Base-by-base conservation (phyloP, 2,797 vertebrate species). In the Hemitrygon akajei region DNA sequence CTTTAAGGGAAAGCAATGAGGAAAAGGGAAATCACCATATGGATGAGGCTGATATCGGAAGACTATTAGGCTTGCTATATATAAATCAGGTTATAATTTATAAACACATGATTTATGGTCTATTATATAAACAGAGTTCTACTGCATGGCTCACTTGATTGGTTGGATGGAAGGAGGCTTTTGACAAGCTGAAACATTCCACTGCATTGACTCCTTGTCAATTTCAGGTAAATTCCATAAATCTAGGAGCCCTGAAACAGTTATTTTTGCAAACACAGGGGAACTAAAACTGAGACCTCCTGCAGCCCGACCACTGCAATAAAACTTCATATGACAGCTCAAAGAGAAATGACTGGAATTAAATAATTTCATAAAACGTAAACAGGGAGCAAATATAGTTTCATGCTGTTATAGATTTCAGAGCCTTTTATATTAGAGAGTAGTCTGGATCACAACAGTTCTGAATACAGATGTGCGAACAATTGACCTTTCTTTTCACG, bases 301-400 rank as follows among this genome's bases (percentile, higher is more conserved):
- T 60, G 56, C 58, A 16, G 11, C 27, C 82, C 12, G 82, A 86
- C n/a, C 60, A 56, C 56, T 86, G 56, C 82, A 86, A 86, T 86
- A 86, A 86, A 86, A 86, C 82, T 60, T 60, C 82, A 86, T 30
- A 18, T 86, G 82, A 86, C 56, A 60, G 27, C 58, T 86, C 82
- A n/a, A 22, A 56, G 82, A 86, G 27, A 60, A 86, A 86, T 16
- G 82, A 86, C 56, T 86, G 12, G 82, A n/a, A 86, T 60, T 40
- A 40, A 80, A 86, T 86, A 86, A 86, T 86, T 86, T 86, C 82
- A 86, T 86, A 86, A 86, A 30, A 86, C n/a, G 27, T 86, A 86
- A 86, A 86, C 82, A 58, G 47, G 81, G 81, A 56, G 47, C 58
- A 25, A 86, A 86, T 86, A 86, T 86, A 86, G 12, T 86, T 86